phyloP scores from a whole-genome alignment of 2,888 invertebrate species.

The Orthonevra nobilis region DNA sequence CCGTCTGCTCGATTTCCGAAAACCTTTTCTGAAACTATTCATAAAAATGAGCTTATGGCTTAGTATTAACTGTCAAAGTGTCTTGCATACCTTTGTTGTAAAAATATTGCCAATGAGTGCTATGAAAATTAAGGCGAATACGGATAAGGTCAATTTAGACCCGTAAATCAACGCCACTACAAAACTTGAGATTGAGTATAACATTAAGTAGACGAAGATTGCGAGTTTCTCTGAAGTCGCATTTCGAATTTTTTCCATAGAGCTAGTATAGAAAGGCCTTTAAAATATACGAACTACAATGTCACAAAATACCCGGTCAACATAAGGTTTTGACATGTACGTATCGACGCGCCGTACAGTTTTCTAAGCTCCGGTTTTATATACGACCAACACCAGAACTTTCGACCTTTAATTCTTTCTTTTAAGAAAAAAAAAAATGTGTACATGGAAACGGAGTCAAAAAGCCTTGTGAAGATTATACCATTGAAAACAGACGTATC shows the following conservation, averaged over 20 bases:
- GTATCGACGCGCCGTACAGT: too few relatives aligned
- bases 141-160: constrained; percentile 91
- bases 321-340: too few relatives aligned
- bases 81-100: constrained; percentile 84
- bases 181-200: constrained; percentile 76
- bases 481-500: too few relatives aligned
- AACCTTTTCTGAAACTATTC: constrained; percentile 84
- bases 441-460: too few relatives aligned
- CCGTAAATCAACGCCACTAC: constrained; percentile 87
- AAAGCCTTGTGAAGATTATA: too few relatives aligned
- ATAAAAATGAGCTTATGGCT: background rate
- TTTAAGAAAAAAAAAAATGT: too few relatives aligned
- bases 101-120: constrained; percentile 86
- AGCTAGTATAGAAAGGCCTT: constrained; percentile 80
- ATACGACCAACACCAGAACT: too few relatives aligned
- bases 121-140: constrained; percentile 88
- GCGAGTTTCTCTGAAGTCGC: constrained; percentile 92
- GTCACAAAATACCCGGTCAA: too few relatives aligned
- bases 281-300: too few relatives aligned
- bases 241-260: constrained; percentile 88
- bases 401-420: too few relatives aligned
- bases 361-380: too few relatives aligned
- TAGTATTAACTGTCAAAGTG: background rate
- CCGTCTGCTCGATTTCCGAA: constrained; percentile 83
- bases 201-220: constrained; percentile 85